Percentiles rank a stretch among this genome's conserved stretches.
Conservation (phyloP, 1,140 invertebrate species). For the Pseudoatta argentina region DNA sequence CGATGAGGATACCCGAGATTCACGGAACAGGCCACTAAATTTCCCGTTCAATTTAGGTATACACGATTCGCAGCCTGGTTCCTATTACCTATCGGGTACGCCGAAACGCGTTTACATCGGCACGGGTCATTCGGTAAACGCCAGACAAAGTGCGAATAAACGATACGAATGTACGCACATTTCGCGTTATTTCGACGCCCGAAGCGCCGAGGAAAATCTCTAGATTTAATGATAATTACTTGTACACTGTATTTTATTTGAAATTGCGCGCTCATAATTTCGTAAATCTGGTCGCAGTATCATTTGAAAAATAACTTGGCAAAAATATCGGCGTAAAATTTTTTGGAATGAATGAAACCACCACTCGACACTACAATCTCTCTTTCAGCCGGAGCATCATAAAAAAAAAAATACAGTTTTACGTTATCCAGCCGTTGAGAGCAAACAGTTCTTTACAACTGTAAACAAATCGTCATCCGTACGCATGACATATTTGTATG, state of each 20-base stretch:
- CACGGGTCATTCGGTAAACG: slow-evolving; percentile 56
- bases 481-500: neutral
- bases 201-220: neutral
- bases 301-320: neutral
- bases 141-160: slow-evolving; percentile 13
- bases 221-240: neutral
- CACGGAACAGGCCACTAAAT: slow-evolving; percentile 83
- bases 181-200: neutral
- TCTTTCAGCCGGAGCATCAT: neutral
- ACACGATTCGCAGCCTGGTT: slow-evolving; percentile 72
- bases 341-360: slow-evolving; percentile 12
- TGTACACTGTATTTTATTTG: neutral
- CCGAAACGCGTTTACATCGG: slow-evolving; percentile 45
- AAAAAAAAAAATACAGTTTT: slow-evolving; percentile 3
- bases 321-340: neutral
- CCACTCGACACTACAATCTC: neutral
- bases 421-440: neutral
- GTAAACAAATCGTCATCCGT: slow-evolving; percentile 34
- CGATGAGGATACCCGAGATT: slow-evolving; percentile 79
- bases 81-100: slow-evolving; percentile 29
- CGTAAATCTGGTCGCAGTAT: neutral
- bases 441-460: slow-evolving; percentile 23
- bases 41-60: slow-evolving; percentile 84
- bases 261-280: neutral
- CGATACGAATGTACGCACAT: neutral